Evolutionary conservation across 2,888 invertebrate genomes (phyloP).

Genomic region (Heliconius hortense): DNA sequence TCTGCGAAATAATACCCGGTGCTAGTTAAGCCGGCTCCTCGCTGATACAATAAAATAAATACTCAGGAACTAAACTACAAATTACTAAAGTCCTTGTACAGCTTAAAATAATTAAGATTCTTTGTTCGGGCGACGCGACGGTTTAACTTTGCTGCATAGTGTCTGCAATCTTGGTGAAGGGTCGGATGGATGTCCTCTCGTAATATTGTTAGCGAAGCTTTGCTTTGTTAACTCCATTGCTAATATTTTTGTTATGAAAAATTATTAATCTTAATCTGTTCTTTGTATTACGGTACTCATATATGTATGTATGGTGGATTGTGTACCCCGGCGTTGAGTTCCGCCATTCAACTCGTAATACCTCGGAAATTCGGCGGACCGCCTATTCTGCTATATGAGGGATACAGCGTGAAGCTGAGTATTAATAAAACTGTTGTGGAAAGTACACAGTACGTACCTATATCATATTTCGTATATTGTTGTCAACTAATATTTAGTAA

Average conservation of each 20-base stretch:
- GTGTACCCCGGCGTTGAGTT: no score
- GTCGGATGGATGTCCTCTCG: slow-evolving; percentile 41
- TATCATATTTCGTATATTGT: neutral
- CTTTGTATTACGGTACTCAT: neutral
- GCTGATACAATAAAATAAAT: slow-evolving; percentile 77
- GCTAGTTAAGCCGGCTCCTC: slow-evolving; percentile 62
- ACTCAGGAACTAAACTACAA: slow-evolving; percentile 67
- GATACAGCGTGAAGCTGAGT: no score
- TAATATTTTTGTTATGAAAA: slow-evolving; percentile 32
- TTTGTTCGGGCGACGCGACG: slow-evolving; percentile 65
- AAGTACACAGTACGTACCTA: neutral
- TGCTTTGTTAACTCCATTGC: slow-evolving; percentile 33
- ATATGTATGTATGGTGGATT: no score
- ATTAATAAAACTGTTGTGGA: neutral
- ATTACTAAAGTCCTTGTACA: slow-evolving; percentile 69
- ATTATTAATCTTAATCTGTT: slow-evolving; percentile 26
- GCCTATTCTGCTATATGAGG: no score
- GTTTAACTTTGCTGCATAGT: slow-evolving; percentile 49
- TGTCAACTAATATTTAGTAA: neutral
- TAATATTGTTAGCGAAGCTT: slow-evolving; percentile 34
- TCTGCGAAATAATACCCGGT: slow-evolving; percentile 72
- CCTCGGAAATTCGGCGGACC: no score
- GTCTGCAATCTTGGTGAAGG: slow-evolving; percentile 46
- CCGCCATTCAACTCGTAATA: no score
- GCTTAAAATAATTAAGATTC: slow-evolving; percentile 79